Evolutionary conservation across 1,140 invertebrate species (phyloP), one percentile per base, ranked within the genome.

Genomic region (Drosophila pruinosa): DNA sequence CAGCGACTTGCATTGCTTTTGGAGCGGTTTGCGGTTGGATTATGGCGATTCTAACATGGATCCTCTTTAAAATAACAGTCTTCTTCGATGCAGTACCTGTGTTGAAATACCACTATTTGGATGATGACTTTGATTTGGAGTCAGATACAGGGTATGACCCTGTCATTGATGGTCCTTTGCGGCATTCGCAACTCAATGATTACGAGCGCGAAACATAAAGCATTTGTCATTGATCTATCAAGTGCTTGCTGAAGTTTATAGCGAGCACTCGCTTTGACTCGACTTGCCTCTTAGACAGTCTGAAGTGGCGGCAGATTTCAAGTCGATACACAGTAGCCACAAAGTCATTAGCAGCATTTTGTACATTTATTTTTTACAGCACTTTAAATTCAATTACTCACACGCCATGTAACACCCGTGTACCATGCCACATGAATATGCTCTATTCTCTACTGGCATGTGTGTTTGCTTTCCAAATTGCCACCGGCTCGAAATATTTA

Each of bases 401-500:
- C 62, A 62, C 65, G 65, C 65, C 57, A 36, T 28, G 57, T 53
- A 38, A 12, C 47, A 68, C 24, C 36, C 38, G 22, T n/a, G 17
- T 28, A n/a, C 15, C 7, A 19, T 17, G 12, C 43, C 47, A 67
- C 38, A 59, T 47, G 45, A 67, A 15, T 15, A 43, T 15, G 45
- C 68, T 34, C 22, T 28, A 52, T 48, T 14, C 19, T 34, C 22
- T 15, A 12, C 41, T 21, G 69, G 38, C 63, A 58, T 59, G 74
- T 69, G 74, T 78, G 78, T 57, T 77, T 69, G 68, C 59, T 69
- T 72, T 59, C 34, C 61, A 73, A 41, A 48, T 39, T 17, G 77
- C 78, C 68, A 14, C 36, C 59, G 77, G 78, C 72, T 67, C 14
- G n/a, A 80, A 80, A 80, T 80, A 80, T 80, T 80, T 80, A 80